Evolutionary conservation across 2,113 vertebrate genomes (phyloP), one percentile per base, ranked within the genome.

Genomic region (Chrysochloris asiatica): DNA sequence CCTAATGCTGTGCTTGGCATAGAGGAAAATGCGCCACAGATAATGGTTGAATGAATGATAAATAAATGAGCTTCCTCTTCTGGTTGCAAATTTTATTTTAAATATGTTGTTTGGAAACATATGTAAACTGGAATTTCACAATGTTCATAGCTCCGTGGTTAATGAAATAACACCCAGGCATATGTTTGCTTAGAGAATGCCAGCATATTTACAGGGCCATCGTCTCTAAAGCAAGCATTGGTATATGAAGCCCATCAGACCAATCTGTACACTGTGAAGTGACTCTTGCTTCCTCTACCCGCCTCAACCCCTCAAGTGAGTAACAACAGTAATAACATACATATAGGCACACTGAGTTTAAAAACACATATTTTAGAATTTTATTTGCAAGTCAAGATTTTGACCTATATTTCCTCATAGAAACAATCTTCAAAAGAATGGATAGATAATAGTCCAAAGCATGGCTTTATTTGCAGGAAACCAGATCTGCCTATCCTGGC

Each of bases 101-200:
- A 94, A 95, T 94, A 95, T 67, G 79, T 76, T 96, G 83, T 86
- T 96, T 96, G 88, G 86, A 95, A 96, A 88, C 88, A 95, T 91
- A 93, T 73, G 59, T 90, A 96, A 88, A 93, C 88, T 92, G 94
- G 75, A 86, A 91, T 93, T 96, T 95, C 65, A 95, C 86, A 95
- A 94, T 88, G 59, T 90, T 93, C 67, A 52, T 87, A 92, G n/a
- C 75, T 90, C 56, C n/a, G 21, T 0, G 3, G 77, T 89, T 93
- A 93, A 94, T 92, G 92, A 95, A 96, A 8, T 95, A 93, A 93
- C 82, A 95, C 56, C 22, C 73, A 72, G 56, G 63, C 92, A 90
- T 93, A 83, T 94, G 92, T 90, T 95, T 90, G 45, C 86, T 93
- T 93, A 83, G 48, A 86, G 75, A 94, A 91, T 59, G 59, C 56